phyloP scores from a whole-genome alignment of 2,888 invertebrate genomes.

The Thyatira batis region DNA sequence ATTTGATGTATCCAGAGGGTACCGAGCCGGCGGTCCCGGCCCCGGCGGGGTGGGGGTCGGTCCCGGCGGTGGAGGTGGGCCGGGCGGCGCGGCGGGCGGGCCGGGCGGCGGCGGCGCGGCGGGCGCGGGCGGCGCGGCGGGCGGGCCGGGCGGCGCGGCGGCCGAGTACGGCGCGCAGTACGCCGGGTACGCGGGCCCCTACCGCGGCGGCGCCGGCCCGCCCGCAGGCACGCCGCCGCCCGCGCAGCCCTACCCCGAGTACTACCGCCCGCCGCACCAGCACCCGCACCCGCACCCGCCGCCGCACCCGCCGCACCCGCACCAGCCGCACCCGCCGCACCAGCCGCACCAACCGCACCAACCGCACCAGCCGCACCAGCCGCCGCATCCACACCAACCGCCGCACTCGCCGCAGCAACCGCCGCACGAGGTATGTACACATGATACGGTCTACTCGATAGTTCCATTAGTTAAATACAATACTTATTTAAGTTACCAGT shows the following conservation, averaged over 20 bases:
- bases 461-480: too few species aligned
- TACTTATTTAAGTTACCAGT: too few species aligned
- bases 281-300: conserved; percentile 34
- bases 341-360: conserved; percentile 29
- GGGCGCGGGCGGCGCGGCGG: background rate
- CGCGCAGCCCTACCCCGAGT: conserved; percentile 67
- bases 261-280: conserved; percentile 56
- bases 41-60: conserved; percentile 48
- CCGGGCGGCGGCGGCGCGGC: conserved; percentile 23
- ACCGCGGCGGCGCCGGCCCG: conserved; percentile 61
- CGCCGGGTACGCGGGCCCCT: conserved; percentile 74
- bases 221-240: conserved; percentile 58
- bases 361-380: conserved; percentile 44
- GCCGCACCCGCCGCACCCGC: conserved; percentile 43
- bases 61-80: conserved; percentile 50
- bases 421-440: conserved; percentile 51
- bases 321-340: conserved; percentile 43
- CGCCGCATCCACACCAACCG: conserved; percentile 38
- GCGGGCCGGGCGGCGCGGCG: conserved; percentile 27
- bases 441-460: background rate
- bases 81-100: conserved; percentile 66
- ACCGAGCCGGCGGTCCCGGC: conserved; percentile 39
- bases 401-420: conserved; percentile 46
- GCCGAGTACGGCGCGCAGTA: conserved; percentile 51
- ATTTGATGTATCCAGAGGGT: conserved; percentile 45